Base-by-base conservation (phyloP, 2,888 invertebrate species). In the Nymphalis urticae region DNA sequence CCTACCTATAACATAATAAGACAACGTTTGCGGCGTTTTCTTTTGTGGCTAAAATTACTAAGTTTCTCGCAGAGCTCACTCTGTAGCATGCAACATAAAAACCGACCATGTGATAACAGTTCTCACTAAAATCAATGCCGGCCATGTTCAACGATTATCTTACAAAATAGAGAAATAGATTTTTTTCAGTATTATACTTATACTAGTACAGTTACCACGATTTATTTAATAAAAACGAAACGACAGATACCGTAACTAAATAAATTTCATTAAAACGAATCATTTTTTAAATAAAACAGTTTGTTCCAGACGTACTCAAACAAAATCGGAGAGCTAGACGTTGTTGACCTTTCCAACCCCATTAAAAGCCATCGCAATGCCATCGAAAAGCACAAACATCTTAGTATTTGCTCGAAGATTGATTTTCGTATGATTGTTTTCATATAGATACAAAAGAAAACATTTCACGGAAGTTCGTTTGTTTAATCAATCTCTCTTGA, bases 381-480 rank as follows among this genome's bases (percentile, higher is more conserved):
- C 58, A 69, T 63, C 54, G 21, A 54, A 60, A 66, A 70, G 59
- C 56, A 42, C 63, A 70, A 70, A 66, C 60, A 70, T 63, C 63
- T 60, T 53, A 54, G 64, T 64, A 50, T 69, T 68, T 69, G 61
- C 50, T 56, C 47, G 47, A 64, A 69, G 62, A 69, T 69, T 69
- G 64, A 69, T 62, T 69, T 65, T 58, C 51, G 62, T 69, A 47
- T 62, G 50, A 69, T 65, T 65, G 69, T 56, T 64, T 64, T 65
- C 62, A 64, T 60, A 48, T 54, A 10, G 60, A 36, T 64, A 64
- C 53, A 48, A 54, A 62, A 51, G 58, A 50, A 36, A 21, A 62
- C 8, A 62, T 36, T 63, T 64, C 6, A 59, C 21, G 59, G 60
- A 60, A 61, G 48, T 64, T 63, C 51, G 42, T 60, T 64, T 68